Percentiles rank a stretch among this genome's conserved stretches.
These are phyloP conservation scores for Reinhardtius hippoglossoides DNA, from an alignment of 2,113 vertebrate genomes.

Conservation along the genomic window DNA sequence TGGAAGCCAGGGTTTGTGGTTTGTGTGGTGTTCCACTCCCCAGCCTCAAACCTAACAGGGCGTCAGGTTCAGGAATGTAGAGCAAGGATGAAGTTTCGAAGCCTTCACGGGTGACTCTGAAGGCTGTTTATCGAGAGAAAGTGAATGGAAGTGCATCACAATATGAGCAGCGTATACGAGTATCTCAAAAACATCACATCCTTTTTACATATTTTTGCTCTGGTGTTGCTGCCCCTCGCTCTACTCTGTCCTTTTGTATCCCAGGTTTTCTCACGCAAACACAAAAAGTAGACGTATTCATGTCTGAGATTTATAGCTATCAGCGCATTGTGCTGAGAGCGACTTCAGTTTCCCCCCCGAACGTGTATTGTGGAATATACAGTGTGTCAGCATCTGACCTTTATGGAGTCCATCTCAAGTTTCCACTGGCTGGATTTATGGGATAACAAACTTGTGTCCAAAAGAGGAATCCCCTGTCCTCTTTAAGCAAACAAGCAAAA, in stretches of 20 bases:
- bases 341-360: slow-evolving; percentile 22
- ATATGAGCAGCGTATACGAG: neutral
- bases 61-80: slow-evolving; percentile 73
- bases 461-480: slow-evolving; percentile 44
- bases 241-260: neutral
- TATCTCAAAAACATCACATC: neutral
- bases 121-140: slow-evolving; percentile 46
- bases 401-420: slow-evolving; percentile 49
- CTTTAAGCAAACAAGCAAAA: slow-evolving; percentile 52
- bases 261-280: neutral
- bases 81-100: slow-evolving; percentile 72
- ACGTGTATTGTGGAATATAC: slow-evolving; percentile 42
- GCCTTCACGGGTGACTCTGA: slow-evolving; percentile 49
- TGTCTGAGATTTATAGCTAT: slow-evolving; percentile 14
- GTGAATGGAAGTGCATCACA: slow-evolving; percentile 18
- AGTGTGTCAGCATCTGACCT: slow-evolving; percentile 52
- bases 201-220: neutral
- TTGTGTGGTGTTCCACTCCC: slow-evolving; percentile 56
- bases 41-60: slow-evolving; percentile 67
- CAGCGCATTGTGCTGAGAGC: slow-evolving; percentile 11
- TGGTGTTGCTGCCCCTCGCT: neutral
- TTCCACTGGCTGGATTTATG: slow-evolving; percentile 44
- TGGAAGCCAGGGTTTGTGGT: slow-evolving; percentile 66
- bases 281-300: slow-evolving; percentile 15
- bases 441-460: slow-evolving; percentile 41